phyloP scores from a whole-genome alignment of 2,113 vertebrate species.

The Columba livia region DNA sequence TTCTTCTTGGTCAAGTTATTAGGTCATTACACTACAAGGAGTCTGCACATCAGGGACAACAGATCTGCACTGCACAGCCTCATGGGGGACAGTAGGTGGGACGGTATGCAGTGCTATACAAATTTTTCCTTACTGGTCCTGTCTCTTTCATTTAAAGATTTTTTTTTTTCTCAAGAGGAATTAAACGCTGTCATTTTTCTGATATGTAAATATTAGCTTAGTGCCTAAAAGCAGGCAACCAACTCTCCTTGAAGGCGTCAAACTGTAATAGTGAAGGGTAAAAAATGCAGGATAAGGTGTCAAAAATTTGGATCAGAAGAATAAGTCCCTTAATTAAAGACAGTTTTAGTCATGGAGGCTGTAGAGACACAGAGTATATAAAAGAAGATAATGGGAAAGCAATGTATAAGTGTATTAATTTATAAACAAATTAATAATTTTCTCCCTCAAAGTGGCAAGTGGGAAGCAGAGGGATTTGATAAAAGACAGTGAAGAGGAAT shows the following conservation, averaged over 20 bases:
- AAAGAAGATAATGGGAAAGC: not conserved
- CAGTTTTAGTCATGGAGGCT: rapidly evolving
- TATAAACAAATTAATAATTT: not conserved
- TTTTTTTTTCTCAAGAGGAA: not conserved
- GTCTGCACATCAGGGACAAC: not conserved
- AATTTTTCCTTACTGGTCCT: not conserved
- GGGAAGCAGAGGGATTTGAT: not conserved
- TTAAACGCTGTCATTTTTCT: not conserved
- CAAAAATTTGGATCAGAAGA: not conserved
- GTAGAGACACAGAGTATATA: not conserved
- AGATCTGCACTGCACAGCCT: not conserved
- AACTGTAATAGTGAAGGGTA: not conserved
- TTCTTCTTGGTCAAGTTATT: not conserved
- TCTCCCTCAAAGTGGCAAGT: not conserved
- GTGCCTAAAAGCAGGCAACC: not conserved
- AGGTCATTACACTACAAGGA: not conserved
- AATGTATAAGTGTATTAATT: not conserved
- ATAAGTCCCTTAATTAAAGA: not conserved
- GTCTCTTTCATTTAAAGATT: not conserved
- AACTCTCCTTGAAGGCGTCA: not conserved
- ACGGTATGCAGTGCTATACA: not conserved
- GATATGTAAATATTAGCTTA: not conserved
- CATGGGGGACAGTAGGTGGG: not conserved
- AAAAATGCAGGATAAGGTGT: not conserved
- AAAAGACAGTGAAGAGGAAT: not conserved